Conservation (phyloP, 1,140 invertebrate genomes). For the Nylanderia fulva region DNA sequence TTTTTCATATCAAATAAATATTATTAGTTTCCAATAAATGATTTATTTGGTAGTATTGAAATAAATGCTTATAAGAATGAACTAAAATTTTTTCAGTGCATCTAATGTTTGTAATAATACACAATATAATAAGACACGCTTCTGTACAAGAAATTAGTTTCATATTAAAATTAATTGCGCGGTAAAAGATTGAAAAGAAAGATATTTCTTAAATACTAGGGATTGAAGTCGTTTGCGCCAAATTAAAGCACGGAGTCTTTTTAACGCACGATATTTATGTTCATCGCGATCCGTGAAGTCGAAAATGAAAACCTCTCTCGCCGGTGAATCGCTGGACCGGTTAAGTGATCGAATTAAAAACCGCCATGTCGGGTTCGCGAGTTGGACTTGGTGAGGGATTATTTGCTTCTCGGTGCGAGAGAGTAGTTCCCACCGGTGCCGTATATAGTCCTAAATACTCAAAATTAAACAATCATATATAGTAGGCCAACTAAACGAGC, state of each 20-base stretch:
- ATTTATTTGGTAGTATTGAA: too few species aligned
- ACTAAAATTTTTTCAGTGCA: too few species aligned
- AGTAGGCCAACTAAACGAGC: too few species aligned
- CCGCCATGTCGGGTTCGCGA: conserved; percentile 10
- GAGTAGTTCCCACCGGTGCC: conserved; percentile 54
- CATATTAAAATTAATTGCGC: neutral
- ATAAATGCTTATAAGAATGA: too few species aligned
- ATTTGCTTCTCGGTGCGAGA: conserved; percentile 43
- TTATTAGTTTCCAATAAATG: too few species aligned
- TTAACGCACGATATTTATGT: neutral
- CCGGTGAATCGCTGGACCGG: conserved; percentile 8
- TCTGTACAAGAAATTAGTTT: neutral
- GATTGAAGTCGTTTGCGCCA: neutral
- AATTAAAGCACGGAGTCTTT: conserved; percentile 10
- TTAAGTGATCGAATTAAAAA: conserved; percentile 44
- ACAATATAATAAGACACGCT: neutral
- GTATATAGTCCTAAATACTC: conserved; percentile 56
- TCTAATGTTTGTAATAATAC: too few species aligned
- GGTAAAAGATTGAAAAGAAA: neutral
- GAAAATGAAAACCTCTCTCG: conserved; percentile 28
- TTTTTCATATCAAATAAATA: too few species aligned
- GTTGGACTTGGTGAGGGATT: conserved; percentile 21
- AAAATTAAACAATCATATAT: too few species aligned
- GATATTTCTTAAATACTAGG: neutral
- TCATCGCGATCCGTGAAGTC: neutral